Conservation (phyloP, 2,797 vertebrate species). For the Parotocinclus haroldoi region DNA sequence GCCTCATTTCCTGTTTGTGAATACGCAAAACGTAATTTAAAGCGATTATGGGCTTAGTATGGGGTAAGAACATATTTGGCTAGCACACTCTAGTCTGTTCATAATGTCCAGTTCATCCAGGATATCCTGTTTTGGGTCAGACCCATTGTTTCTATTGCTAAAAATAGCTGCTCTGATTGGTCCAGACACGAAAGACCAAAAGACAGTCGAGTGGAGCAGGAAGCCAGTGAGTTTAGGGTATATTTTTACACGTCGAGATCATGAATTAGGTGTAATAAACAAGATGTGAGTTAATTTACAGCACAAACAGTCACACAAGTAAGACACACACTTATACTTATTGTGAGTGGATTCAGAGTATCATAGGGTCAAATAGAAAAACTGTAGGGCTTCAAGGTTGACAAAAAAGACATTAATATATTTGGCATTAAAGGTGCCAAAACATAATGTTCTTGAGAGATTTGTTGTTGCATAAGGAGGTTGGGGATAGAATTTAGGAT, state of each 20-base stretch:
- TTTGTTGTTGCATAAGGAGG: too few relatives aligned
- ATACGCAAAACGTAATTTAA: conserved; percentile 8
- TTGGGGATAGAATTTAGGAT: too few relatives aligned
- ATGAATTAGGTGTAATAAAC: conserved; percentile 23
- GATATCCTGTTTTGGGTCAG: conserved; percentile 69
- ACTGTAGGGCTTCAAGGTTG: too few relatives aligned
- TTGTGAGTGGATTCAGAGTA: too few relatives aligned
- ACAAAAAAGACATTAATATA: too few relatives aligned
- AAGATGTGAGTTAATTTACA: conserved; percentile 27
- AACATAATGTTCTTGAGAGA: too few relatives aligned
- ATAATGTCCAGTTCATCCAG: conserved; percentile 71
- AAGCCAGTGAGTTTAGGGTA: conserved; percentile 40
- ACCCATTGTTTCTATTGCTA: conserved; percentile 65
- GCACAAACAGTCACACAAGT: not conserved
- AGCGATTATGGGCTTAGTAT: conserved; percentile 12
- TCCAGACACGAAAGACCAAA: conserved; percentile 34
- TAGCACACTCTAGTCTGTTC: conserved; percentile 53
- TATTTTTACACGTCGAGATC: conserved; percentile 55
- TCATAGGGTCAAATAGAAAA: too few relatives aligned
- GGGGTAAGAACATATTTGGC: conserved; percentile 38
- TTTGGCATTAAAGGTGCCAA: too few relatives aligned
- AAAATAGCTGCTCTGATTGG: conserved; percentile 67
- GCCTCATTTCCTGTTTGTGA: conserved; percentile 44
- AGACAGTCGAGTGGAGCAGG: conserved; percentile 56
- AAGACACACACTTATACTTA: too few relatives aligned